Conservation (phyloP, 1,140 invertebrate genomes). For the Pteromalus puparum region DNA sequence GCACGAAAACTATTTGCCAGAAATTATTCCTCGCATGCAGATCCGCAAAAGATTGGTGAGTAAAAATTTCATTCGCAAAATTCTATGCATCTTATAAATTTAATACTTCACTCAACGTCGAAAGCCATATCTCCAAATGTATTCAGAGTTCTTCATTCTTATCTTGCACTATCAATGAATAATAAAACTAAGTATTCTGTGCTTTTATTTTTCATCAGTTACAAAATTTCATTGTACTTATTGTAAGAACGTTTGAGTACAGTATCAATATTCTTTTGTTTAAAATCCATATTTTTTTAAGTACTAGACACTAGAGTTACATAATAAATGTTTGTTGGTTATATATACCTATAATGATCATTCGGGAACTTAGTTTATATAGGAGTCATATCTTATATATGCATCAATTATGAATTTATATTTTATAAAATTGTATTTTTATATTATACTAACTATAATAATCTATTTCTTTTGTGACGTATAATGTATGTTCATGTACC, state of each 20-base stretch:
- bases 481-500: too few species aligned
- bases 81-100: background rate
- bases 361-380: too few species aligned
- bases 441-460: background rate
- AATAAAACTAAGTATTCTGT: background rate
- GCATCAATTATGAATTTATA: too few species aligned
- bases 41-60: slow-evolving; percentile 19
- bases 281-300: background rate
- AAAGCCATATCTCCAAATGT: too few species aligned
- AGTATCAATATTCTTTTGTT: too few species aligned
- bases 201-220: background rate
- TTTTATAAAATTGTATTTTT: background rate
- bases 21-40: slow-evolving; percentile 28
- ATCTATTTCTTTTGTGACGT: too few species aligned
- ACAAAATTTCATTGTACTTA: background rate
- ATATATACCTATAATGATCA: background rate
- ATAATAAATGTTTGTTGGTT: slow-evolving; percentile 10
- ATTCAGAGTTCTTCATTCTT: background rate
- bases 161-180: background rate
- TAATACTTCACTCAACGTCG: background rate
- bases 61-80: background rate
- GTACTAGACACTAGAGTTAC: background rate
- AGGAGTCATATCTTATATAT: too few species aligned
- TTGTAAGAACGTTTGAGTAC: too few species aligned
- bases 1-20: slow-evolving; percentile 36